Evolutionary conservation across 2,888 invertebrate genomes (phyloP).

Genomic region (Lasiommata megera): DNA sequence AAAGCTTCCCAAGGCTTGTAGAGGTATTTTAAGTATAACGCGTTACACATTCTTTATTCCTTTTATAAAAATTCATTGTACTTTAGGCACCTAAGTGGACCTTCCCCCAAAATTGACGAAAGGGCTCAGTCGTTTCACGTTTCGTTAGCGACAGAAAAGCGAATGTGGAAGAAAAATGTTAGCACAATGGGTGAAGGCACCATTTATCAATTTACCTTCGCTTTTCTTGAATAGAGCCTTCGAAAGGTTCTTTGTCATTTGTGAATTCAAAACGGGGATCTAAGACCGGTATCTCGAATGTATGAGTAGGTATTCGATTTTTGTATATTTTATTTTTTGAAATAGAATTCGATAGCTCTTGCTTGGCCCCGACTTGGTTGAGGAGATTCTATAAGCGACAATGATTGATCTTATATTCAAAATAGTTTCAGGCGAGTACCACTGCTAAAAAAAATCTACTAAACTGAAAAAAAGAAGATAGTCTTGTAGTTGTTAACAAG

Average conservation of each 20-base stretch:
- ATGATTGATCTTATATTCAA: too few relatives aligned
- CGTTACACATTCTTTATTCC: not conserved
- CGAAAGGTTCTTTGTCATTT: slow-evolving; percentile 20
- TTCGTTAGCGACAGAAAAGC: slow-evolving; percentile 18
- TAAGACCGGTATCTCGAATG: slow-evolving; percentile 8
- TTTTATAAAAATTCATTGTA: slow-evolving; percentile 9
- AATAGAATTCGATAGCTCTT: too few relatives aligned
- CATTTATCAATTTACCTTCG: slow-evolving; percentile 26
- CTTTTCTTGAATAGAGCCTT: slow-evolving; percentile 15
- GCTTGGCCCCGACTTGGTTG: too few relatives aligned
- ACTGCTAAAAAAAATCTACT: too few relatives aligned
- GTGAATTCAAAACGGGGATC: slow-evolving; percentile 15
- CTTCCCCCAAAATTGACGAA: slow-evolving; percentile 15
- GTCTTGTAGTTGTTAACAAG: too few relatives aligned
- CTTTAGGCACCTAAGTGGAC: slow-evolving; percentile 7
- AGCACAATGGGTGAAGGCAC: slow-evolving; percentile 20
- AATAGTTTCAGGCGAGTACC: too few relatives aligned
- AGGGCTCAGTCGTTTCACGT: slow-evolving; percentile 20
- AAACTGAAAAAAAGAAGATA: too few relatives aligned
- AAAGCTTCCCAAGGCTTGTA: not conserved
- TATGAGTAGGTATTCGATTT: slow-evolving; percentile 6
- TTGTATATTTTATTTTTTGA: too few relatives aligned
- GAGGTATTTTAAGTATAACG: not conserved
- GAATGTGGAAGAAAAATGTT: slow-evolving; percentile 20
- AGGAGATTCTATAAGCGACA: too few relatives aligned